Conservation (phyloP, 2,888 invertebrate genomes). For the Phengaris alcon region DNA sequence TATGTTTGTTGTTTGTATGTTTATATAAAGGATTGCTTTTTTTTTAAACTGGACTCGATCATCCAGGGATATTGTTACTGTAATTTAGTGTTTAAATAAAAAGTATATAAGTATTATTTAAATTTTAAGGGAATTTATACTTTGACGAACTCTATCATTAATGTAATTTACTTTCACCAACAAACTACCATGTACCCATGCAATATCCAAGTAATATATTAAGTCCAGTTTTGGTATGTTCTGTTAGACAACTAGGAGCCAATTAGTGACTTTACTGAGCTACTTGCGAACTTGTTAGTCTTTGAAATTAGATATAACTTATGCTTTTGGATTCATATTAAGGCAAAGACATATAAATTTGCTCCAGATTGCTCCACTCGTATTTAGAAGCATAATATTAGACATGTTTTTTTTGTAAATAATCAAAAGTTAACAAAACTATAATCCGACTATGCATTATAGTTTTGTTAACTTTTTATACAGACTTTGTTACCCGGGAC, state of each 20-base stretch:
- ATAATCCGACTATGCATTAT: no score
- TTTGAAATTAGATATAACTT: conserved; percentile 15
- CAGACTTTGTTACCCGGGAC: no score
- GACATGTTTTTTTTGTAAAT: no score
- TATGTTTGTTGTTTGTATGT: no score
- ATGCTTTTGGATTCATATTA: conserved; percentile 6
- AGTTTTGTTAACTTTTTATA: no score
- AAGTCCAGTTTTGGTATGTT: conserved; percentile 11
- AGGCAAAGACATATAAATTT: background rate
- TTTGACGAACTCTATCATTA: background rate
- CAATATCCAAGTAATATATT: background rate
- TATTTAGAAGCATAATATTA: background rate
- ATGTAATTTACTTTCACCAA: background rate
- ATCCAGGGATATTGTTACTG: no score
- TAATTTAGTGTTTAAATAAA: no score
- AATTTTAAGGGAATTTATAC: background rate
- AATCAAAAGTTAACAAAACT: no score
- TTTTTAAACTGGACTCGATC: no score
- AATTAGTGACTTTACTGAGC: conserved; percentile 14
- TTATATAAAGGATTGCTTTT: no score
- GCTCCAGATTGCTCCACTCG: background rate
- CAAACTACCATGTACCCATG: background rate
- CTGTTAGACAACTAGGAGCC: conserved; percentile 14
- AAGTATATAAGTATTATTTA: no score
- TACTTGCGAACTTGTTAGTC: conserved; percentile 8